Conservation (phyloP, 2,113 vertebrate species). For the Oreochromis tanganicae region DNA sequence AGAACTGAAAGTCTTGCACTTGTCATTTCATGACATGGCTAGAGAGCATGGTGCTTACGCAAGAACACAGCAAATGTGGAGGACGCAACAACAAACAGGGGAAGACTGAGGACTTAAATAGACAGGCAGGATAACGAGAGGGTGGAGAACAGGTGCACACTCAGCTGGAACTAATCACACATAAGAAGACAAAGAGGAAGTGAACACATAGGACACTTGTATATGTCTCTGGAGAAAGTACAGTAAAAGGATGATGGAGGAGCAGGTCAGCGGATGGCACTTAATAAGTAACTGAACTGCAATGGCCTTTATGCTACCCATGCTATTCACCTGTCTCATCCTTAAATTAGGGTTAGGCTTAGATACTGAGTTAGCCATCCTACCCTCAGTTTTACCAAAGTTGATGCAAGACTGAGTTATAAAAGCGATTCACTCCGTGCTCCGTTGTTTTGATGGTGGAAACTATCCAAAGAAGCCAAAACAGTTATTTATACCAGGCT, state of each 20-base stretch:
- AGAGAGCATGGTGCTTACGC: background rate
- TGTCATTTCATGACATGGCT: accelerated
- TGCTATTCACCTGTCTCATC: background rate
- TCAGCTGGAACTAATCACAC: background rate
- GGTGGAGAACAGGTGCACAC: background rate
- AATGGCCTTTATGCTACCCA: accelerated
- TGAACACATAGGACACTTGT: accelerated
- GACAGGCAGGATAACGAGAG: background rate
- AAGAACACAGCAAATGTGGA: accelerated
- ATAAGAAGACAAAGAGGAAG: background rate
- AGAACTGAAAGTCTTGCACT: background rate
- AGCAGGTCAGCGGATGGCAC: background rate
- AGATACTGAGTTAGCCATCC: background rate
- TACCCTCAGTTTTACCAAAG: background rate
- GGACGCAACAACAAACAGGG: accelerated
- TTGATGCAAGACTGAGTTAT: background rate
- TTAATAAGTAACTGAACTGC: background rate
- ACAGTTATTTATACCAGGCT: background rate
- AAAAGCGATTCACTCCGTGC: background rate
- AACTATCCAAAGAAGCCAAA: background rate
- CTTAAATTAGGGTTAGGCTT: background rate
- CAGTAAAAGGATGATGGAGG: background rate
- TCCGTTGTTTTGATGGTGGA: accelerated
- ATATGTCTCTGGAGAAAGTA: background rate
- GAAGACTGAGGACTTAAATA: background rate